Conservation (phyloP, 2,797 vertebrate species). For the Myiotriccus ornatus region DNA sequence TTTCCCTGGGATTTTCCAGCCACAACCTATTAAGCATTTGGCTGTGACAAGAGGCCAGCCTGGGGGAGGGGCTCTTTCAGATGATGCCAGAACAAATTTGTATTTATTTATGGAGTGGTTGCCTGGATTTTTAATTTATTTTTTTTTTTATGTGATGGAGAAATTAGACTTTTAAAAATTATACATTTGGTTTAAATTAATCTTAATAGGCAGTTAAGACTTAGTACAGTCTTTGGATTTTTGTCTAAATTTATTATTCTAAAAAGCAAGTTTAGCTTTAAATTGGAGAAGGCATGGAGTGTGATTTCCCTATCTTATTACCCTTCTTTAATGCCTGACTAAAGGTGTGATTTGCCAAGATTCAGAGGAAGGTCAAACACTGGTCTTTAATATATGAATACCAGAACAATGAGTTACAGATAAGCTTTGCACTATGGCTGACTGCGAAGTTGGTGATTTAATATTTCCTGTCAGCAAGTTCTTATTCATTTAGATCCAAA, state of each 20-base stretch:
- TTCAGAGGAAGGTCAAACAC: neutral
- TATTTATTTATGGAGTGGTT: constrained; percentile 6
- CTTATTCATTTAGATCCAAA: neutral
- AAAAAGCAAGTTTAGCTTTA: constrained; percentile 29
- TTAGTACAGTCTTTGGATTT: constrained; percentile 8
- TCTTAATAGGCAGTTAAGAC: neutral
- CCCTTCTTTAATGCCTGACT: neutral
- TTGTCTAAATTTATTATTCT: neutral
- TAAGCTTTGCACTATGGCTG: neutral
- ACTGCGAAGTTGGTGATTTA: neutral
- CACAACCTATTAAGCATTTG: constrained; percentile 60
- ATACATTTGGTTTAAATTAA: constrained; percentile 18
- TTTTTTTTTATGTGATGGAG: neutral
- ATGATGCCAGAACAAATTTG: constrained; percentile 5
- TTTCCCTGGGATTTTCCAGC: constrained; percentile 69
- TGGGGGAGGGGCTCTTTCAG: constrained; percentile 27
- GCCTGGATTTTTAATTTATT: neutral
- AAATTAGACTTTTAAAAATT: constrained; percentile 6
- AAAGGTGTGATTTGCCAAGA: neutral
- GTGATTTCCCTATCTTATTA: neutral
- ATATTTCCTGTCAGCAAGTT: constrained; percentile 12
- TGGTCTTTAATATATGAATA: neutral
- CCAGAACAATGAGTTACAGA: neutral
- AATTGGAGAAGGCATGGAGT: neutral
- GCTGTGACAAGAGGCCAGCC: constrained; percentile 16